Evolutionary conservation across 2,888 invertebrate species (phyloP).

Genomic region (Arenicola marina): DNA sequence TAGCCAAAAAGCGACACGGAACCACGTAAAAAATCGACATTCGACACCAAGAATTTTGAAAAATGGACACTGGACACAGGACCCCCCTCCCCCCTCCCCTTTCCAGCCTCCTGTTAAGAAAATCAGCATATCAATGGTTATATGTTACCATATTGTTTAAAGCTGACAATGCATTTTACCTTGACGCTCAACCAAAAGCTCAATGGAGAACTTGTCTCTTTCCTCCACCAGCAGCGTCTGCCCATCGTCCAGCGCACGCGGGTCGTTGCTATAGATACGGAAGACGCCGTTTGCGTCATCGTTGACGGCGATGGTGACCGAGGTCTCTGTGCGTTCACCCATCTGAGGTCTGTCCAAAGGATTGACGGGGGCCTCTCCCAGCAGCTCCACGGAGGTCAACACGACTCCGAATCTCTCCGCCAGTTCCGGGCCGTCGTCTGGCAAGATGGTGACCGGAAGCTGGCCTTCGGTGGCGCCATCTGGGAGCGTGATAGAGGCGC

Average conservation of each 20-base stretch:
- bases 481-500: conserved; percentile 39
- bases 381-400: conserved; percentile 38
- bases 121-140: too few relatives aligned
- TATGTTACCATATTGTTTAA: too few relatives aligned
- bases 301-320: conserved; percentile 46
- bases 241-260: conserved; percentile 38
- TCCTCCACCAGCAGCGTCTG: conserved; percentile 48
- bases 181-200: conserved; percentile 51
- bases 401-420: conserved; percentile 43
- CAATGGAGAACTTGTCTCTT: conserved; percentile 47
- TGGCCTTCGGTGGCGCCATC: conserved; percentile 42
- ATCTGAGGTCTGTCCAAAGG: conserved; percentile 44
- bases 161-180: conserved; percentile 36
- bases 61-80: too few relatives aligned
- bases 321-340: conserved; percentile 37
- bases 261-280: conserved; percentile 47
- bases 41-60: too few relatives aligned
- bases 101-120: too few relatives aligned
- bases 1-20: too few relatives aligned
- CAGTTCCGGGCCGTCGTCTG: conserved; percentile 53
- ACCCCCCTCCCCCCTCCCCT: too few relatives aligned
- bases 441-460: conserved; percentile 44
- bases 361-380: conserved; percentile 18
- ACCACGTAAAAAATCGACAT: too few relatives aligned
- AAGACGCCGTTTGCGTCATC: conserved; percentile 57